Evolutionary conservation across 35 echinoderm and acorn worm genomes (phyloP).

Genomic region (Nesometra sesokonis): DNA sequence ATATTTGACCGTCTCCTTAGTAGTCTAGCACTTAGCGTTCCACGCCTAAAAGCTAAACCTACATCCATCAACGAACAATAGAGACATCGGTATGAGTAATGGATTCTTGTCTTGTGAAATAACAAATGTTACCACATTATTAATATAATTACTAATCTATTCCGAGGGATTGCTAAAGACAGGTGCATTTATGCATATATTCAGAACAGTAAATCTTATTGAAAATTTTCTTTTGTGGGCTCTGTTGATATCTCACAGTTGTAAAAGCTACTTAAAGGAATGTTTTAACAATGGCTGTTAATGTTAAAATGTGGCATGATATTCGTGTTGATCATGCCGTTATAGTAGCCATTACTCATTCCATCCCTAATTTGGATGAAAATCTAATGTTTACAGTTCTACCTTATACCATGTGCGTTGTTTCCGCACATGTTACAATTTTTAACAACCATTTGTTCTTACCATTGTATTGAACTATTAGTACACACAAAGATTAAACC

Average conservation of each 20-base stretch:
- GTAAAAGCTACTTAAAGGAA: no score
- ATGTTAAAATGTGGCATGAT: no score
- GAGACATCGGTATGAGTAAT: background rate
- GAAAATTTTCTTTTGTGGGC: background rate
- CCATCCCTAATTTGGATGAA: no score
- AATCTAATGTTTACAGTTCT: no score
- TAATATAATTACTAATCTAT: background rate
- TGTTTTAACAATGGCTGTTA: no score
- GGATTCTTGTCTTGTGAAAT: background rate
- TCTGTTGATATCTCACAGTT: background rate
- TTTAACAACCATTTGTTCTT: no score
- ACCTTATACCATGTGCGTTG: no score
- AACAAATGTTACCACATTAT: background rate
- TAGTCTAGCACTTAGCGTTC: background rate
- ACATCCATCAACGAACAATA: background rate
- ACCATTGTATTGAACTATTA: no score
- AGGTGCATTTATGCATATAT: background rate
- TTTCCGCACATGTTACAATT: no score
- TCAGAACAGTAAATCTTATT: background rate
- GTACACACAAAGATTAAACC: background rate
- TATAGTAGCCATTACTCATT: no score
- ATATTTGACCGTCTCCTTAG: no score
- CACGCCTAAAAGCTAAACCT: background rate
- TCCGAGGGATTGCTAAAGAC: background rate
- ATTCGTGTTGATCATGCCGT: no score